Evolutionary conservation across 2,797 vertebrate genomes (phyloP).

Genomic region (Cuculus canorus): DNA sequence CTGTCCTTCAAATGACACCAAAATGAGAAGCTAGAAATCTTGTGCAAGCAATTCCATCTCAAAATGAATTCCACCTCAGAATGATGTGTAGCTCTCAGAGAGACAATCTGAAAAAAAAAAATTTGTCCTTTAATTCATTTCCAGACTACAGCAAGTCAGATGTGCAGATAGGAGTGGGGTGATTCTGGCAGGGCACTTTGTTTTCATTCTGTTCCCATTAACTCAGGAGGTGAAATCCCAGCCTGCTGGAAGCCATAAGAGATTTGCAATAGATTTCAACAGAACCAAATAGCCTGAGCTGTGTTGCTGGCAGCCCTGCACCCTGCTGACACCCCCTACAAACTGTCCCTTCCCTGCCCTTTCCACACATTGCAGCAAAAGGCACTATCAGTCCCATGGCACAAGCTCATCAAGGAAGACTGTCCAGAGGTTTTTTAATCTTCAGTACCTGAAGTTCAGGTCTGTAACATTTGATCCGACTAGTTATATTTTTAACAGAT

Average conservation of each 20-base stretch:
- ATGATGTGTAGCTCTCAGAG: not conserved
- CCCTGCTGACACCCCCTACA: accelerated
- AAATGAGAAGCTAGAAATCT: not conserved
- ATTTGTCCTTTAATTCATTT: not conserved
- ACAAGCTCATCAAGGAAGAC: not conserved
- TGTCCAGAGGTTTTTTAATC: not conserved
- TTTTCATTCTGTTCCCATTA: not conserved
- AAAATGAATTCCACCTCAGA: not conserved
- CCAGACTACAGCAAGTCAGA: not conserved
- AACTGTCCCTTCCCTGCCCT: not conserved
- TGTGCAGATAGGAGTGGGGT: not conserved
- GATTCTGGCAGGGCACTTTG: not conserved
- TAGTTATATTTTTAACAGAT: not conserved
- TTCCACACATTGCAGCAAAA: not conserved
- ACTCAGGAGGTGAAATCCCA: not conserved
- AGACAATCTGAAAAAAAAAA: not conserved
- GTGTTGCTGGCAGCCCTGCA: not conserved
- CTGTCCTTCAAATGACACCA: not conserved
- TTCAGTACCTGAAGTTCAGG: not conserved
- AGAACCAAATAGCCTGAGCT: not conserved
- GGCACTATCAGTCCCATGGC: not conserved
- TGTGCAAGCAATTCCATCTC: not conserved
- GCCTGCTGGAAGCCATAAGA: not conserved
- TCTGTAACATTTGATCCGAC: not conserved
- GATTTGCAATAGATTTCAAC: not conserved